Evolutionary conservation across 2,113 vertebrate genomes (phyloP), one percentile per base, ranked within the genome.

Genomic region (Elaphurus davidianus): DNA sequence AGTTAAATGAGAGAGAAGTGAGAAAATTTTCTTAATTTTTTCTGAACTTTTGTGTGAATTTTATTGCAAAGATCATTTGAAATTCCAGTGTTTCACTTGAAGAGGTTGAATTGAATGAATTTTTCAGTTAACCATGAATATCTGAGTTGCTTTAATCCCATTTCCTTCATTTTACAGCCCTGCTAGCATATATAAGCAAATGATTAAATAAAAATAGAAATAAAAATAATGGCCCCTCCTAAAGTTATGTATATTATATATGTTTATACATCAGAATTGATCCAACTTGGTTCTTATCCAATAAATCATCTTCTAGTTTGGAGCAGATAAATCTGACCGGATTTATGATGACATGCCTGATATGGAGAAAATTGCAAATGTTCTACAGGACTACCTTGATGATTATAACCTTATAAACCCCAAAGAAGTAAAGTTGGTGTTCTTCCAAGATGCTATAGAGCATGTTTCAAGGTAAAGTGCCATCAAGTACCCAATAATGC

Each of bases 381-480:
- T 99, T 96, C 99, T 99, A 43, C 99, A 99, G 93, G 99, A 99
- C 90, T 99, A 99, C 91, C 99, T 99, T 7, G 99, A 99, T 83
- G 99, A 99, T 98, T 99, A 99, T 97, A 99, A 99, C 97, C 96
- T 99, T 92, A 98, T 95, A 95, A 99, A 99, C 74, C 98, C 99
- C 87, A 99, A 99, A 95, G 99, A 99, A 95, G 99, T 98, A 59
- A 99, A 99, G 98, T 96, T 99, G 84, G 99, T 99, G 25, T 99
- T 99, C 97, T 99, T 99, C 98, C 99, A 99, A 97, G 99, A 99
- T 97, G 99, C 99, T 33, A 83, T 99, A 55, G 99, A 99, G 91
- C 99, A 99, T 62, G 99, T 99, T 85, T 99, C 99, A 91, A 99
- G 99, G 99, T 99, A 98, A 43, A 78, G 43, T 74, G 17, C 59